Conservation (phyloP, 2,113 vertebrate species). For the Prochilodus magdalenae region DNA sequence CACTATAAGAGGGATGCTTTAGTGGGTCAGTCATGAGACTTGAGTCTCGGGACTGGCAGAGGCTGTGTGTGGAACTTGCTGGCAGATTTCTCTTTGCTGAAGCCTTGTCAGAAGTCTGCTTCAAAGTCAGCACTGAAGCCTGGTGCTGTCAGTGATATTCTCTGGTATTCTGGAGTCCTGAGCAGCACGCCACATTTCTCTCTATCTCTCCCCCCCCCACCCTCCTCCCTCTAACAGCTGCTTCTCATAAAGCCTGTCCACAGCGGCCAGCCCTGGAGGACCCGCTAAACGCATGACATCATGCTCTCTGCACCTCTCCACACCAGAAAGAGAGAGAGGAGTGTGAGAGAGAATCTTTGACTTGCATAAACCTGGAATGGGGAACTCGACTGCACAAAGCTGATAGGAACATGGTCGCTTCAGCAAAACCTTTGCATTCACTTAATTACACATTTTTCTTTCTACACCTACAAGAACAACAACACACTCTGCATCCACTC, state of each 20-base stretch:
- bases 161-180: constrained; percentile 8
- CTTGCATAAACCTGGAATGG: constrained; percentile 67
- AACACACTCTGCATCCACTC: neutral
- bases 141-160: constrained; percentile 29
- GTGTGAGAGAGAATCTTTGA: constrained; percentile 44
- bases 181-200: constrained; percentile 19
- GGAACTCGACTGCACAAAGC: constrained; percentile 31
- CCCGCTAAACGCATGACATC: constrained; percentile 74
- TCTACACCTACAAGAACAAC: neutral
- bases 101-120: neutral
- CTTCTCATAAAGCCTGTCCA: constrained; percentile 75
- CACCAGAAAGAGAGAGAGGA: constrained; percentile 22
- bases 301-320: constrained; percentile 57
- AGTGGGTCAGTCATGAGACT: neutral
- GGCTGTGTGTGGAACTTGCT: neutral
- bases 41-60: neutral
- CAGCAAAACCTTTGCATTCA: neutral
- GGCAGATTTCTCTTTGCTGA: neutral
- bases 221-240: constrained; percentile 73
- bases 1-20: no score
- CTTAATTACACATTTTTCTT: neutral
- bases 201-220: constrained; percentile 11
- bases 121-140: neutral
- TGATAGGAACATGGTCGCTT: neutral
- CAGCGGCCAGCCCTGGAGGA: constrained; percentile 64